A percentile compares a stretch with the other conserved stretches of the same genome.
Evolutionary conservation across 2,113 vertebrate genomes (phyloP).

Genomic region (Panthera uncia): DNA sequence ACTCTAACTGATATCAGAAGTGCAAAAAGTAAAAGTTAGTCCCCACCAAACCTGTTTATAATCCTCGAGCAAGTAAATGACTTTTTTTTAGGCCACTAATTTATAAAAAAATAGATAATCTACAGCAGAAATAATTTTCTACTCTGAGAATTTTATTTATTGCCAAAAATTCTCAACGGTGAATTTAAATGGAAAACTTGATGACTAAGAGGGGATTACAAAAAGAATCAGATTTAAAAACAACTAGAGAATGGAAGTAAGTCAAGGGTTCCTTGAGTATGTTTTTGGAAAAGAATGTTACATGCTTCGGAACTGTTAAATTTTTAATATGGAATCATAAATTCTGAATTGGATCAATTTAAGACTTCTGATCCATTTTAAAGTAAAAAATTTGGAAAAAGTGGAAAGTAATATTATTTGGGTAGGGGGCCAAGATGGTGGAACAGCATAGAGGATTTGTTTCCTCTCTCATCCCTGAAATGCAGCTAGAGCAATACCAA

Average conservation of each 20-base stretch:
- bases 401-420: neutral
- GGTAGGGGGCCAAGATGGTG: no score
- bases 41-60: neutral
- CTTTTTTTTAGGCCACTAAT: neutral
- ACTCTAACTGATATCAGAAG: neutral
- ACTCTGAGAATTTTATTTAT: neutral
- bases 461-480: no score
- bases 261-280: neutral
- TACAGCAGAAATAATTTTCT: neutral
- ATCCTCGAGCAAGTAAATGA: neutral
- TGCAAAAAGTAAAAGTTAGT: neutral
- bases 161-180: neutral
- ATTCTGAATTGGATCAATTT: neutral
- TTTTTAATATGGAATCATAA: neutral
- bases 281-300: neutral
- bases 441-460: no score
- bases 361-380: neutral
- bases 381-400: neutral
- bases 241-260: neutral
- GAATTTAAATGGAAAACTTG: neutral
- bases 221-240: neutral
- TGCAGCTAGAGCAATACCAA: no score
- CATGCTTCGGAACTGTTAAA: neutral
- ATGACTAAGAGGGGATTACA: neutral
- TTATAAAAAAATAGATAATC: neutral